Percentiles rank a stretch among this genome's conserved stretches.
Conservation (phyloP, 2,113 vertebrate species). For the Xerus inauris region DNA sequence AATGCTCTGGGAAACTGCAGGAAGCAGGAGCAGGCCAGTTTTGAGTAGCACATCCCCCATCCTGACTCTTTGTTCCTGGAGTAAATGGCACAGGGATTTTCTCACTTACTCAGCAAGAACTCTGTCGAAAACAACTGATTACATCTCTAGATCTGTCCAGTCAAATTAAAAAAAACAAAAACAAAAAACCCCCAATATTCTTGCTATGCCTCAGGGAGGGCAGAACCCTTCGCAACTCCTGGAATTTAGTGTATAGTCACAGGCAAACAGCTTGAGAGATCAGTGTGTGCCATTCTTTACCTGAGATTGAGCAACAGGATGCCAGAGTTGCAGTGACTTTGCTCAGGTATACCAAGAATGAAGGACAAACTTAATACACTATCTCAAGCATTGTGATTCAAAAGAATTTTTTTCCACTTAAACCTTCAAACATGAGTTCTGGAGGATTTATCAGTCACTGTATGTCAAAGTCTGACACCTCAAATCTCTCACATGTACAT, state of each 20-base stretch:
- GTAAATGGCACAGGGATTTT: neutral
- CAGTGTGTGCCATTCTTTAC: neutral
- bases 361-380: neutral
- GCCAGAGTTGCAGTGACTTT: neutral
- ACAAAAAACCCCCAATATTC: neutral
- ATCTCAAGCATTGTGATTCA: neutral
- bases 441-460: neutral
- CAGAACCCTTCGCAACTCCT: neutral
- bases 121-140: constrained; percentile 57
- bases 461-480: neutral
- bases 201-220: neutral
- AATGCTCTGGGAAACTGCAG: neutral
- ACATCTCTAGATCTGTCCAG: constrained; percentile 50
- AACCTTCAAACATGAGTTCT: neutral
- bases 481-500: neutral
- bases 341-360: neutral
- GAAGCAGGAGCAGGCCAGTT: neutral
- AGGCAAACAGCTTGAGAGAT: neutral
- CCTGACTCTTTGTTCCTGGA: neutral
- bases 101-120: constrained; percentile 51
- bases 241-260: neutral
- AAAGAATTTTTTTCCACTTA: neutral
- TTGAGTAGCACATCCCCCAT: neutral
- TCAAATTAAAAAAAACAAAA: neutral
- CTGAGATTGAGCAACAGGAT: neutral